Conservation (phyloP, 1,140 invertebrate genomes). For the Drosophila ironensis region DNA sequence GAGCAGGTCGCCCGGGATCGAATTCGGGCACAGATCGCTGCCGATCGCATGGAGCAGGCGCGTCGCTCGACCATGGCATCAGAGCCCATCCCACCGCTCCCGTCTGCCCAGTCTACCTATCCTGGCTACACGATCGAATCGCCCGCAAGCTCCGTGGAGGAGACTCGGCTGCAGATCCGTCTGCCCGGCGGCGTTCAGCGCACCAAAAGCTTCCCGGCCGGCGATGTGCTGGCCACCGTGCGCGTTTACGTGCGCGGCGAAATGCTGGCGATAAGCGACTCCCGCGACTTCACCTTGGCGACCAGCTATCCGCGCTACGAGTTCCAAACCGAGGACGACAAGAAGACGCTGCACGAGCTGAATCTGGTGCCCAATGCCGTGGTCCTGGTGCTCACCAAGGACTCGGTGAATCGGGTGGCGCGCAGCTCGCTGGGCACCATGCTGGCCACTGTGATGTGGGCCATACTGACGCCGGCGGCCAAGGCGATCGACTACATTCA, state of each 20-base stretch:
- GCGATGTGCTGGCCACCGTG: slow-evolving; percentile 81
- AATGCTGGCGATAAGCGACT: slow-evolving; percentile 63
- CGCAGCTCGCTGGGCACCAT: slow-evolving; percentile 64
- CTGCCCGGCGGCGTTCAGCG: slow-evolving; percentile 87
- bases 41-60: slow-evolving; percentile 85
- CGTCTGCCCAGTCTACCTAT: background rate
- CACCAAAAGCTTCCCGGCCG: slow-evolving; percentile 80
- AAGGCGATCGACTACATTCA: slow-evolving; percentile 80
- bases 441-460: slow-evolving; percentile 80
- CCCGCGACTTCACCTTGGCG: slow-evolving; percentile 86
- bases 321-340: slow-evolving; percentile 86
- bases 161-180: slow-evolving; percentile 92
- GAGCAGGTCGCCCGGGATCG: slow-evolving; percentile 85
- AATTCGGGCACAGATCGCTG: slow-evolving; percentile 87
- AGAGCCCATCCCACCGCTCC: background rate
- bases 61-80: slow-evolving; percentile 81
- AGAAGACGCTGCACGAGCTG: slow-evolving; percentile 86
- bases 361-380: slow-evolving; percentile 91
- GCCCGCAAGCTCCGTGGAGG: slow-evolving; percentile 81
- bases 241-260: slow-evolving; percentile 66
- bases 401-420: slow-evolving; percentile 42
- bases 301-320: slow-evolving; percentile 91
- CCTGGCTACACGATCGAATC: background rate
- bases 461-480: slow-evolving; percentile 81
- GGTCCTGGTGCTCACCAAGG: slow-evolving; percentile 84